Base-by-base conservation (phyloP, 2,888 invertebrate species). In the Hoplodrina ambigua region DNA sequence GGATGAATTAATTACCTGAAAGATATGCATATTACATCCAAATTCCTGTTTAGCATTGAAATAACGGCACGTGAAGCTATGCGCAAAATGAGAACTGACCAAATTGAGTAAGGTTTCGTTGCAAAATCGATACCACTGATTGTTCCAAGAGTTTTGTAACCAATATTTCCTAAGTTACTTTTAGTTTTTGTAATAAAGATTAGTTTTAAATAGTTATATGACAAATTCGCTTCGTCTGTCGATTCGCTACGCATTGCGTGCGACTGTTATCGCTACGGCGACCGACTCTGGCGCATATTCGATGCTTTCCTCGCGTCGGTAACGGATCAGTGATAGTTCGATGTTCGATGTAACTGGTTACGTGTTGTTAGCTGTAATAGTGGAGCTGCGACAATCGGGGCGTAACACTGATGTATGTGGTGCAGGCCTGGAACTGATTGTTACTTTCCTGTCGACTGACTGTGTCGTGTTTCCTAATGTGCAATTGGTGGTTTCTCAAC, bases 211-310 rank as follows among this genome's bases (percentile, higher is more conserved):
- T 50, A 78, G 25, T 66, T 63, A 78, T 60, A 59, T 69, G 17
- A 68, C 60, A 63, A 65, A 80, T 79, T 75, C 69, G 68, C 55
- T 80, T 78, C 80, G 78, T 80, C 66, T 78, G 72, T 69, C 69
- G 59, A 86, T 87, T 86, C 64, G 84, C 62, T 75, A 81, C 77
- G 84, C 81, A 58, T 85, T 76, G 75, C 78, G 70, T 79, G 77
- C 75, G 64, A 83, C 80, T 82, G 85, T 85, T 89, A 87, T 87
- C 85, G 81, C 77, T 52, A 52, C 54, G 69, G 52, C 53, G 64
- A 63, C 50, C 85, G 85, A 85, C 86, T 80, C 75, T 71, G 57
- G 64, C 66, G 80, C 85, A 87, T 84, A 85, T 80, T 85, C 30
- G 46, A 59, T 63, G 64, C 65, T 77, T 67, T 75, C 69, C 72